phyloP scores from a whole-genome alignment of 1,140 invertebrate genomes.

The Drosophila athabasca region DNA sequence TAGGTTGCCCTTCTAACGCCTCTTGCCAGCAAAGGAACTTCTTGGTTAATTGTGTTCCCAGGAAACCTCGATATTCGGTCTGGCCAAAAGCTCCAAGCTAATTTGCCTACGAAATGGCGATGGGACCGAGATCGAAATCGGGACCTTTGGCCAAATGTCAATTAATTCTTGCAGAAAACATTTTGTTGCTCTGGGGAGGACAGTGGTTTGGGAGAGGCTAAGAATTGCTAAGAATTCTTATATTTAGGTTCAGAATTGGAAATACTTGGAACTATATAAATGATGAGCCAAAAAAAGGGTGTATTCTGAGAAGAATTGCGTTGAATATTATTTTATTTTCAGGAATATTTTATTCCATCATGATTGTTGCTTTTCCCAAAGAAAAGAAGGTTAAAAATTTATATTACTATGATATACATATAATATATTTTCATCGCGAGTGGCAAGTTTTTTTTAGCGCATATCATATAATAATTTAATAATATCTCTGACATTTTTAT shows the following conservation, averaged over 20 bases:
- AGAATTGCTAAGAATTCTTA: background rate
- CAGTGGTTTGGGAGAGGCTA: slow-evolving; percentile 9
- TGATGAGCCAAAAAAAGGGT: no score
- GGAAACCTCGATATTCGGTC: slow-evolving; percentile 45
- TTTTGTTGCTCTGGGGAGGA: slow-evolving; percentile 1
- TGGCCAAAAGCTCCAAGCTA: slow-evolving; percentile 40
- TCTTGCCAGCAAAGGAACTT: slow-evolving; percentile 15
- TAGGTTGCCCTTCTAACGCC: slow-evolving; percentile 56
- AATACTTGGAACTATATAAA: no score
- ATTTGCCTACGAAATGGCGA: slow-evolving; percentile 72
- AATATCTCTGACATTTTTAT: no score
- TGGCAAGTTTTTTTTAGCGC: no score
- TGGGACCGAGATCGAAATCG: slow-evolving; percentile 3
- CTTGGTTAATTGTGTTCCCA: slow-evolving; percentile 74
- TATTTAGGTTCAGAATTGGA: background rate
- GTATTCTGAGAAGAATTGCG: no score
- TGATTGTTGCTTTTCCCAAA: no score
- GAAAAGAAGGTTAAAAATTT: no score
- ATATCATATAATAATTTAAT: no score
- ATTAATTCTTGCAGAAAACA: slow-evolving; percentile 63
- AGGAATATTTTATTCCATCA: no score
- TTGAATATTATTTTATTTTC: no score
- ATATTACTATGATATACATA: no score
- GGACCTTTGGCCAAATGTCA: slow-evolving; percentile 55
- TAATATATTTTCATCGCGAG: no score